Evolutionary conservation across 2,888 invertebrate species (phyloP), one percentile per base, ranked within the genome.

Genomic region (Netelia inedita): DNA sequence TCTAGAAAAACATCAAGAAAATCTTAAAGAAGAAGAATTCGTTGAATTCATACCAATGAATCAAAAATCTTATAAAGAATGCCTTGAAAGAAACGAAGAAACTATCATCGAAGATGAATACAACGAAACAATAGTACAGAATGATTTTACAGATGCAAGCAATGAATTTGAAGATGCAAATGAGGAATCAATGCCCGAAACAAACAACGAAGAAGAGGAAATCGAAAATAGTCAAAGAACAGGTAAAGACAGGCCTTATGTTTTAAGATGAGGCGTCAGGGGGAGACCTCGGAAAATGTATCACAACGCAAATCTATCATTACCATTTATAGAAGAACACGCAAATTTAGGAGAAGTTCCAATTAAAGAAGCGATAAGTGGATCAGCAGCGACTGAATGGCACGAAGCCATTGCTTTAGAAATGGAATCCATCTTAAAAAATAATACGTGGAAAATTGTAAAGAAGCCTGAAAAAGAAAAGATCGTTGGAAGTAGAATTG

Each of bases 361-460:
- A 11, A 46, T 46, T 46, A n/a, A 84, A 10, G 72, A 83, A 19
- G 88, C 87, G 0, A 46, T 87, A 19, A 43, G 59, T 8, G 76
- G 85, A 14, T 43, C 79, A 3, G 80, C 87, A 10, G 79, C 79
- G 1, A 16, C 43, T 2, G 84, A 86, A 35, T 88, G 88, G 88
- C 68, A 59, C 9, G 55, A 78, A 1, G 88, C 88, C 2, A 89
- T 89, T 14, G 80, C 21, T 11, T 50, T 21, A 0, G 89, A 89
- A 72, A 74, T 88, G 23, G 61, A 79, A 28, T 82, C 86, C 1
- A 80, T 88, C 1, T 16, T 88, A 2, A 86, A 86, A 65, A 88
- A 88, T 46, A 80, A 88, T n/a, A 89, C 88, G 1, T 90, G 88
- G 89, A 71, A 16, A 14, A 50, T 89, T 1, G 87, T 87, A 2